Base-by-base conservation (phyloP, 1,140 invertebrate species). In the Penaeus indicus region DNA sequence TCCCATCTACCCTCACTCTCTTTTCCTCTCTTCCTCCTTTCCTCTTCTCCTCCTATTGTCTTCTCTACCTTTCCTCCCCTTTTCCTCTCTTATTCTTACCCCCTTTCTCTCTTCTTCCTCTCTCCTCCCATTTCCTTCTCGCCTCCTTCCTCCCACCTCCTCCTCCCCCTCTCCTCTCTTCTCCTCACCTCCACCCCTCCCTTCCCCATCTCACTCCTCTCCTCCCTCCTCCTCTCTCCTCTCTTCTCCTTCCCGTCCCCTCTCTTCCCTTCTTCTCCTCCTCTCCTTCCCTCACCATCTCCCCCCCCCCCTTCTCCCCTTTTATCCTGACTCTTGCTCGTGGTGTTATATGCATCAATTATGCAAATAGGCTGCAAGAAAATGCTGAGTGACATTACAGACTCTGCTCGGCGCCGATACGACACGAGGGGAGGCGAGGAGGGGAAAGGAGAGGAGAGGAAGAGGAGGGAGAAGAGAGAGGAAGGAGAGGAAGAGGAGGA, bases 201-300 rank as follows among this genome's bases (percentile, higher is more conserved):
- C 78, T 21, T 27, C 19, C 5, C 54, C 60, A 32, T 61, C 22
- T 8, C 62, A 47, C 25, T n/a, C 62, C 79, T 81, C 60, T 21
- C 13, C 27, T 4, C 63, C 79, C 22, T 60, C 27, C 54, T 62
- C 27, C 19, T 18, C 60, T 27, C 21, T 4, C 38, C 79, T 82
- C 11, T 32, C 54, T 82, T 21, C 10, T 82, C 60, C 32, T 63
- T 25, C 13, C 8, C n/a, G 11, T n/a, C 21, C 18, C 11, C 25
- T 38, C 25, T 25, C 22, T 32, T 27, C 77, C 21, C 25, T 21
- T 38, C 5, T 78, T 27, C 18, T n/a, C 7, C 21, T 42, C 25
- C 25, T 22, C 62, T 84, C 63, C 38, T 60, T n/a, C 62, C 67
- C 62, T 84, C 32, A 27, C 82, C 67, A 63, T 69, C 62, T 67